These are phyloP conservation scores for Ctenodactylus gundi DNA, from an alignment of 2,113 vertebrate species.

Conservation along the genomic window DNA sequence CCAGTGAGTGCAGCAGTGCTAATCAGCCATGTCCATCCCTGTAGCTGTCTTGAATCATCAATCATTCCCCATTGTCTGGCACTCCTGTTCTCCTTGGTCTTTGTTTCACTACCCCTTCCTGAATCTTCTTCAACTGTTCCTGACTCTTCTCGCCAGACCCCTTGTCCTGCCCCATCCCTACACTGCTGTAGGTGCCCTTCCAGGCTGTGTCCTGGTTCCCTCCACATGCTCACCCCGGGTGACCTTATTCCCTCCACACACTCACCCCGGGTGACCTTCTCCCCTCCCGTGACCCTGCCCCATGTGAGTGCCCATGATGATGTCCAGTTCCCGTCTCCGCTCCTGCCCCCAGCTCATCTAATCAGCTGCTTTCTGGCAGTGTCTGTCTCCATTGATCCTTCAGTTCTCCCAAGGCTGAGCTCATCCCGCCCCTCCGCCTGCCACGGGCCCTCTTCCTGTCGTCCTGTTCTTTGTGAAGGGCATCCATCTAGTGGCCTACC, in stretches of 20 bases:
- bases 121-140: not conserved
- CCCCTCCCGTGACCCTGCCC: slow-evolving; percentile 33
- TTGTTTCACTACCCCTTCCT: not conserved
- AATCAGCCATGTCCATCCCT: not conserved
- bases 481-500: not conserved
- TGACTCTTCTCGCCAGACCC: not conserved
- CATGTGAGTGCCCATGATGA: not conserved
- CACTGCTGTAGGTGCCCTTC: not conserved
- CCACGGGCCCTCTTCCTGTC: not conserved
- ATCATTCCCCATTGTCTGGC: not conserved
- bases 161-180: not conserved
- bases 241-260: not conserved
- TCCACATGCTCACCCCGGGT: too few species aligned
- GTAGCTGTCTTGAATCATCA: not conserved
- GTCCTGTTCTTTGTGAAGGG: not conserved
- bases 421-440: not conserved
- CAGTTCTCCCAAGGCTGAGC: slow-evolving; percentile 56
- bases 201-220: not conserved
- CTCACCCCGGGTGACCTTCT: slow-evolving; percentile 58
- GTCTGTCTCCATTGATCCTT: slow-evolving; percentile 71
- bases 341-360: slow-evolving; percentile 29
- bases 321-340: slow-evolving; percentile 37
- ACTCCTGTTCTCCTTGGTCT: not conserved
- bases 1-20: not conserved
- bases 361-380: slow-evolving; percentile 72